Base-by-base conservation (phyloP, 1,140 invertebrate species). In the Marisa cornuarietis region DNA sequence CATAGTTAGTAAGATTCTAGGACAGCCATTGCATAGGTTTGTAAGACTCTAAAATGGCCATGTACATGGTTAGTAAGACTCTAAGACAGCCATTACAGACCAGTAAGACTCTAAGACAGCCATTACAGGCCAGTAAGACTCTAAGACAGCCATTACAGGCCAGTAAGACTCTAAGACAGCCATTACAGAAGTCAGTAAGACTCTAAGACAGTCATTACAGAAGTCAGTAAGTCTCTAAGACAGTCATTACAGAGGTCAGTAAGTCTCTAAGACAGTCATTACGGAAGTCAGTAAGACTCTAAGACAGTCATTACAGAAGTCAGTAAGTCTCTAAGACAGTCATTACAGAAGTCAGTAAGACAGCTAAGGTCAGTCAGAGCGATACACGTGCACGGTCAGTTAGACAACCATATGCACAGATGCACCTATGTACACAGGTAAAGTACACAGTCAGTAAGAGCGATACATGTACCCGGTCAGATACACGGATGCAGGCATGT, bases 401-500 rank as follows among this genome's bases (percentile, higher is more conserved):
- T 5, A 51, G 16, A 74, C 49, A 6, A 11, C 42, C 72, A 69
- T 31, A 78, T 65, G 69, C 65, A 78, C 76, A 71, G 31, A 79
- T 51, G 71, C 66, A 79, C 66, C 9, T 51, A 74, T 51, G 52
- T 51, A 74, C 72, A 52, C 72, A 74, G 24, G n/a, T n/a, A n/a
- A n/a, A n/a, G n/a, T n/a, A n/a, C n/a, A n/a, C n/a, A n/a, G n/a
- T n/a, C n/a, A 74, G 24, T 24, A 51, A 74, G 24, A 74, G n/a
- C 20, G 24, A 10, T 16, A 20, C 26, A 52, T 61, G 26, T 11
- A 18, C 58, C 22, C 58, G 3, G 5, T 22, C 26, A 74, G 24
- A 72, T 63, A 69, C 62, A 69, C 79, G 51, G 51, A 75, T 62
- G 18, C 31, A 54, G 61, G 16, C 79, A 66, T n/a, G n/a, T 73